Evolutionary conservation across 2,797 vertebrate species (phyloP).

Genomic region (Poecilia wingei): DNA sequence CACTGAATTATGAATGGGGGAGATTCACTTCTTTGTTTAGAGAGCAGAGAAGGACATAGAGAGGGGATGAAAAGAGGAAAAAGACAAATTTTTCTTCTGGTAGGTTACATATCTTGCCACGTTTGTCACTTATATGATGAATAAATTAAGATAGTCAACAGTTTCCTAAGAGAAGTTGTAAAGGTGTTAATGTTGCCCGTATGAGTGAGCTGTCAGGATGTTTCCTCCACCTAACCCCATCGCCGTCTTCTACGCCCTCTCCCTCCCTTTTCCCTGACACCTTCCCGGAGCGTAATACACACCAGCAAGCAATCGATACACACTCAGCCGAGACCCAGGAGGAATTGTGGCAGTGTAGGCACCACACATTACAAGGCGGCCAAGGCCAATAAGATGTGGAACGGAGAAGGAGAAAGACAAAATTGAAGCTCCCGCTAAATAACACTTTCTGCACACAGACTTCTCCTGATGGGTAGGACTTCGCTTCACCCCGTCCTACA

Average conservation of each 20-base stretch:
- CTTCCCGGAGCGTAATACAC: constrained; percentile 76
- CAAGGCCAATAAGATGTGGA: constrained; percentile 76
- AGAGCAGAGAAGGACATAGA: constrained; percentile 9
- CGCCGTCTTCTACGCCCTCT: constrained; percentile 56
- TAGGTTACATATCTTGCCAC: background rate
- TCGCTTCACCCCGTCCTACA: constrained; percentile 16
- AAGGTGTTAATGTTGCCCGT: constrained; percentile 58
- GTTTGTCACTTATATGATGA: constrained; percentile 11
- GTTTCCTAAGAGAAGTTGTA: constrained; percentile 41
- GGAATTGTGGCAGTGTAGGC: constrained; percentile 82
- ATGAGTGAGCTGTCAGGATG: constrained; percentile 74
- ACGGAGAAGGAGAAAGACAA: constrained; percentile 57
- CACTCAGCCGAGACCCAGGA: constrained; percentile 76
- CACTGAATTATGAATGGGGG: constrained; percentile 56
- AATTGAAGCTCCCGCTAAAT: constrained; percentile 62
- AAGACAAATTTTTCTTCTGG: constrained; percentile 5
- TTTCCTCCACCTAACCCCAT: constrained; percentile 66
- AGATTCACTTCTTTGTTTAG: constrained; percentile 38
- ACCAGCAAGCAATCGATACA: constrained; percentile 80
- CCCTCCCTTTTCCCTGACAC: constrained; percentile 58
- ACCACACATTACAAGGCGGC: constrained; percentile 78
- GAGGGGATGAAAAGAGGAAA: background rate
- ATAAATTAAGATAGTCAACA: constrained; percentile 19
- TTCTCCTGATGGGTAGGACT: constrained; percentile 28
- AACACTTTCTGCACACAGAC: constrained; percentile 50